phyloP scores from a whole-genome alignment of 2,888 invertebrate species.

The Cheilosia vulpina region DNA sequence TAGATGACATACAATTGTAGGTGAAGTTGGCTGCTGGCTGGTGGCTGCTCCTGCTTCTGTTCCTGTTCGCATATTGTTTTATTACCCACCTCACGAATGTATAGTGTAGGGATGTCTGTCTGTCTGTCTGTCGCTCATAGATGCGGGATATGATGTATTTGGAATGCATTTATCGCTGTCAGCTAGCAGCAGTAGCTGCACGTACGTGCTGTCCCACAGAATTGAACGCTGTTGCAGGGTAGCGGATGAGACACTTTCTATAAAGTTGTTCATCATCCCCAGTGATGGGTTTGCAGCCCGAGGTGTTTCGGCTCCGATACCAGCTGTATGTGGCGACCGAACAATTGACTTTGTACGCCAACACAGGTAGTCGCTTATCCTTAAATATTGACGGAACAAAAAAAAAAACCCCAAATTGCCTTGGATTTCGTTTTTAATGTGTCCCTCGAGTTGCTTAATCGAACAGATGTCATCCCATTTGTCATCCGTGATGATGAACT shows the following conservation, averaged over 20 bases:
- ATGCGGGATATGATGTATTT: conserved; percentile 73
- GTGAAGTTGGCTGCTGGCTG: conserved; percentile 38
- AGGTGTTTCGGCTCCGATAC: conserved; percentile 48
- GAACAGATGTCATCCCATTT: conserved; percentile 28
- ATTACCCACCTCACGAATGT: conserved; percentile 72
- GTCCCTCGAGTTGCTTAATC: conserved; percentile 39
- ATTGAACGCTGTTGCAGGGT: conserved; percentile 45
- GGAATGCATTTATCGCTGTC: conserved; percentile 76
- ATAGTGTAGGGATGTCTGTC: conserved; percentile 38
- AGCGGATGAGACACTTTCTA: conserved; percentile 54
- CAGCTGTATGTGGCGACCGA: conserved; percentile 61
- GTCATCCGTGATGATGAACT: conserved; percentile 36
- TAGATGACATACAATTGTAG: conserved; percentile 69
- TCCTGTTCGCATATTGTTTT: conserved; percentile 70
- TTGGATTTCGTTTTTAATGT: conserved; percentile 41
- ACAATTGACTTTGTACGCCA: conserved; percentile 68
- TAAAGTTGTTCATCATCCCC: conserved; percentile 70
- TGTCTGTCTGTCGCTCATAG: conserved; percentile 69
- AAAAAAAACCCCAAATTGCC: conserved; percentile 14
- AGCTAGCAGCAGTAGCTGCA: conserved; percentile 69
- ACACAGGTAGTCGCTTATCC: conserved; percentile 65
- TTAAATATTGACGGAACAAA: conserved; percentile 61
- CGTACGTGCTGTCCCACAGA: conserved; percentile 67
- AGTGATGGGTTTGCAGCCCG: conserved; percentile 50
- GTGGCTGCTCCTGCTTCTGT: conserved; percentile 11